Evolutionary conservation across 2,888 invertebrate genomes (phyloP).

Genomic region (Sisyra terminalis): DNA sequence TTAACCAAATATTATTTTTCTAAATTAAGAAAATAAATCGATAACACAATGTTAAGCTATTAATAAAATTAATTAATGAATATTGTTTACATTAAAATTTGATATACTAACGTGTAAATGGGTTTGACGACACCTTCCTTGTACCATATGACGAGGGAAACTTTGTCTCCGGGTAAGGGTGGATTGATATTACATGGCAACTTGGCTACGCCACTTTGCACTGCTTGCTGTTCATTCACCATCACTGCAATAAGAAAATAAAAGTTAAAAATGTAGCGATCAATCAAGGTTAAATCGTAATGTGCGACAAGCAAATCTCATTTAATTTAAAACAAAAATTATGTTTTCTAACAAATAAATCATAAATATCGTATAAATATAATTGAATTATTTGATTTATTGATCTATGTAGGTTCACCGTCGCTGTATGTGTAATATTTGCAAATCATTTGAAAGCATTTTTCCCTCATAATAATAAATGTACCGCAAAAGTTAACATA

Average conservation of each 20-base stretch:
- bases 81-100: constrained; percentile 4
- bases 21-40: too few species aligned
- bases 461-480: too few species aligned
- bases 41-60: neutral
- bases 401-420: too few species aligned
- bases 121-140: constrained; percentile 37
- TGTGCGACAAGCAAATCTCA: neutral
- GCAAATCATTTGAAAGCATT: too few species aligned
- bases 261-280: neutral
- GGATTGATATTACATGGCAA: constrained; percentile 42
- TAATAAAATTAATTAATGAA: neutral
- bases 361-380: too few species aligned
- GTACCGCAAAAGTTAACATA: too few species aligned
- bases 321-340: neutral
- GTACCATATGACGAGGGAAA: constrained; percentile 45
- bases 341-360: neutral
- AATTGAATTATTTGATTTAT: too few species aligned
- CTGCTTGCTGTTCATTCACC: constrained; percentile 30
- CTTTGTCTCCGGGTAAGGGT: constrained; percentile 35
- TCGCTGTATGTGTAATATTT: too few species aligned
- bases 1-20: neutral
- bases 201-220: constrained; percentile 38
- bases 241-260: constrained; percentile 20
- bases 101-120: constrained; percentile 38
- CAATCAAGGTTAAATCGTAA: neutral